Evolutionary conservation across 2,797 vertebrate genomes (phyloP), one percentile per base, ranked within the genome.

Genomic region (Neosalanx taihuensis): DNA sequence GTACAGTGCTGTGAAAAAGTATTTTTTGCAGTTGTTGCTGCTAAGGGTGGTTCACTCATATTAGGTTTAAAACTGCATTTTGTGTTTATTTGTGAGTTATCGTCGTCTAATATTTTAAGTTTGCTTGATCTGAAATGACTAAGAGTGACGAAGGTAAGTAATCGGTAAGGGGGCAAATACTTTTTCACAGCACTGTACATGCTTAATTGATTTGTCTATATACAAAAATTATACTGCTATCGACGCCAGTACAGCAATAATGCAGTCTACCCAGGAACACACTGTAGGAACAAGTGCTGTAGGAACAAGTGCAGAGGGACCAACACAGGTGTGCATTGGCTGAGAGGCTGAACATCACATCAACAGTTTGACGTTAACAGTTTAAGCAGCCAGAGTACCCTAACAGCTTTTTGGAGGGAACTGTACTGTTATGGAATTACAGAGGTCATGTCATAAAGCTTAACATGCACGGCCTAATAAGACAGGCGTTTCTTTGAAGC

Each of bases 401-500:
- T 49, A 49, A 56, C 51, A 56, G 51, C 18, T 17, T 56, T 17
- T n/a, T 56, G 51, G 23, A 26, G 23, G 18, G 18, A 17, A 56
- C 51, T 56, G 51, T 56, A 56, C n/a, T 37, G 30, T 64, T 61
- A 64, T 37, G n/a, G 31, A 64, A 64, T 64, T n/a, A 64, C 62
- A n/a, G 4, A n/a, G 51, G 3, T 17, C 51, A 56, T 31, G 18
- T 30, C 17, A 31, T 17, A 63, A 33, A 2, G 6, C 31, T 63
- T 31, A 35, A 18, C 31, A 17, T 31, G 31, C 31, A 63, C 23
- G 35, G 61, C 31, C 31, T 63, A 33, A 7, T 35, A 18, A 46
- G 41, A 46, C 41, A 46, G 41, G 41, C 9, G 2, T 46, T 12
- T 46, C 41, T 46, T 46, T 46, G 13, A 63, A 35, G 31, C 61